These are phyloP conservation scores for Wasmannia auropunctata DNA, from an alignment of 1,140 invertebrate species.

Conservation along the genomic window DNA sequence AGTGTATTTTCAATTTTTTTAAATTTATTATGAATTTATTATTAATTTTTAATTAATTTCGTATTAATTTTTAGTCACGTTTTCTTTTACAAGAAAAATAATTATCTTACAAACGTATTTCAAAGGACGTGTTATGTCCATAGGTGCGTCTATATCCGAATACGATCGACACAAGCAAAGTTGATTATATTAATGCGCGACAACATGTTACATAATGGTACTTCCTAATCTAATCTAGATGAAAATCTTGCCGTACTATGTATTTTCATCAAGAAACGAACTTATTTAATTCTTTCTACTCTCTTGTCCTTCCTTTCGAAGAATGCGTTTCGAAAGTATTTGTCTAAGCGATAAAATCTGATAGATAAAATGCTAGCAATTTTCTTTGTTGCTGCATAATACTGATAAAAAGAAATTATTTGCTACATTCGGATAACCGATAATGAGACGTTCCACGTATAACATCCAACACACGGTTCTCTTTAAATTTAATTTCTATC, in stretches of 20 bases:
- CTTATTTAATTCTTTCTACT: background rate
- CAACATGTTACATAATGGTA: conserved; percentile 13
- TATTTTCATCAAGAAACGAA: conserved; percentile 2
- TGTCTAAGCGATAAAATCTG: conserved; percentile 5
- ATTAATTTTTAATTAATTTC: background rate
- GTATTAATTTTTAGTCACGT: background rate
- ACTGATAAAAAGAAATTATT: conserved; percentile 41
- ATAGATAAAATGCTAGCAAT: conserved; percentile 29
- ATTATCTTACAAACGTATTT: background rate
- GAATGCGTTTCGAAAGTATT: background rate
- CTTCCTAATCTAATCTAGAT: conserved; percentile 24
- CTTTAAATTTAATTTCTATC: conserved; percentile 10
- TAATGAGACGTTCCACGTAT: conserved; percentile 19
- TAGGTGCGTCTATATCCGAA: background rate
- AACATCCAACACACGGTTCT: background rate
- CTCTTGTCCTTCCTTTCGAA: background rate
- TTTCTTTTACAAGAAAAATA: background rate
- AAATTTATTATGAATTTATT: background rate
- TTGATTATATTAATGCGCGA: background rate
- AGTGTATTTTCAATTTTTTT: background rate
- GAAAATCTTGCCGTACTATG: background rate
- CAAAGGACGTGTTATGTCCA: background rate
- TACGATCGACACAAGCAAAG: background rate
- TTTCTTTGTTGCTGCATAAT: conserved; percentile 19
- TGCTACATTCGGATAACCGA: conserved; percentile 14